These are phyloP conservation scores for Corythornis madagascariensis DNA, from an alignment of 2,113 vertebrate species.

Conservation along the genomic window DNA sequence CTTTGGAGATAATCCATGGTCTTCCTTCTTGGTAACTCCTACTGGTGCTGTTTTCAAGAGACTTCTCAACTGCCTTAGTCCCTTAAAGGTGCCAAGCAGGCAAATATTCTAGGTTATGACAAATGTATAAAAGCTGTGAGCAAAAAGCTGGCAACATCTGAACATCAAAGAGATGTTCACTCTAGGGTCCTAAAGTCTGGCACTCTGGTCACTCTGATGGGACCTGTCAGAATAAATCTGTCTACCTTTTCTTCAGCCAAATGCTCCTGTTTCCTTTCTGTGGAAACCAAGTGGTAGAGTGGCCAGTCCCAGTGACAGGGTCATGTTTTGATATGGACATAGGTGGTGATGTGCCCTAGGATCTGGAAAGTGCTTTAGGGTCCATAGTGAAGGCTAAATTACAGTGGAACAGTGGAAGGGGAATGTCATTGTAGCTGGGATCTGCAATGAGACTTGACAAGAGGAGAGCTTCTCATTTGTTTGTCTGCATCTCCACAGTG, in stretches of 20 bases:
- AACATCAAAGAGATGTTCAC: neutral
- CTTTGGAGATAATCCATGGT: neutral
- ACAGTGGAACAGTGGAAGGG: neutral
- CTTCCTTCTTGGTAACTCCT: neutral
- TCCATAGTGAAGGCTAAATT: neutral
- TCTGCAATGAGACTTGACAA: neutral
- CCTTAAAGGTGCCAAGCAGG: neutral
- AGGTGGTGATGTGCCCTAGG: neutral
- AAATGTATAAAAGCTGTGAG: neutral
- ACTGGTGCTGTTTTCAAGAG: neutral
- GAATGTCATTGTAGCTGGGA: neutral
- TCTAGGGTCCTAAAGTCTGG: neutral
- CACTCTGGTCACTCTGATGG: accelerated
- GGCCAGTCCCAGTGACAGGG: neutral
- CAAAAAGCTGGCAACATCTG: neutral
- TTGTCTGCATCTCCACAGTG: neutral
- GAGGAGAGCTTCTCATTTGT: neutral
- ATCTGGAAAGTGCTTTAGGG: neutral
- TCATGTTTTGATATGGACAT: neutral
- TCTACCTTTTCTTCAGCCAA: neutral
- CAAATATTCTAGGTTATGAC: neutral
- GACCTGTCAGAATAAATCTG: neutral
- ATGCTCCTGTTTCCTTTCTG: neutral
- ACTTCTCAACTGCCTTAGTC: neutral
- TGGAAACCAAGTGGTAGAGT: accelerated